Evolutionary conservation across 2,113 vertebrate genomes (phyloP).

Genomic region (Ceyx margarethae): DNA sequence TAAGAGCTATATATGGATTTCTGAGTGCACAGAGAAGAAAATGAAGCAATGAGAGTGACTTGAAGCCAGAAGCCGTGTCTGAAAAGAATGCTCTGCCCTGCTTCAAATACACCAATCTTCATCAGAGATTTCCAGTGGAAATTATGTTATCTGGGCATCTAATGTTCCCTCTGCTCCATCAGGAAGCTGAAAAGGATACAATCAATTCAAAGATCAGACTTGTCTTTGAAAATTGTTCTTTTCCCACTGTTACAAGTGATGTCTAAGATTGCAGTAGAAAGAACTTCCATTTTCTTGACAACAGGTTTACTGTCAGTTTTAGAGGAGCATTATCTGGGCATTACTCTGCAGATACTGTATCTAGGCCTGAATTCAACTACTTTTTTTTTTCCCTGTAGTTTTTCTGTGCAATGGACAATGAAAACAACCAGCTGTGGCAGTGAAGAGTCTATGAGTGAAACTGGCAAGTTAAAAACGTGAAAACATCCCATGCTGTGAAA

Average conservation of each 20-base stretch:
- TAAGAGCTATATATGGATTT: background rate
- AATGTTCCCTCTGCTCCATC: background rate
- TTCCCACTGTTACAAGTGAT: background rate
- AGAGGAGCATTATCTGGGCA: background rate
- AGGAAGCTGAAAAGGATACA: background rate
- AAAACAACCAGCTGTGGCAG: background rate
- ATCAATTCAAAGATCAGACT: background rate
- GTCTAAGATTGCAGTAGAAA: background rate
- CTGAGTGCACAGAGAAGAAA: background rate
- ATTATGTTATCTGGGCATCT: background rate
- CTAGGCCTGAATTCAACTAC: background rate
- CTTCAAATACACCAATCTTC: background rate
- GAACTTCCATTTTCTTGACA: background rate
- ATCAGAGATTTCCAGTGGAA: background rate
- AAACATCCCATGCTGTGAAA: background rate
- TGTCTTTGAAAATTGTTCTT: constrained; percentile 1
- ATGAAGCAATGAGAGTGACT: background rate
- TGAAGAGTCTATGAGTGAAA: background rate
- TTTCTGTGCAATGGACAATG: background rate
- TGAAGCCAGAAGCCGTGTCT: background rate
- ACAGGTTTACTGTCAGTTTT: background rate
- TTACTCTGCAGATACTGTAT: background rate
- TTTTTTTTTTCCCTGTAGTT: background rate
- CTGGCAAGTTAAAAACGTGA: background rate
- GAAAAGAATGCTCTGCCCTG: background rate